Conservation (phyloP, 2,888 invertebrate genomes). For the Scaptodrosophila latifasciaeformis region DNA sequence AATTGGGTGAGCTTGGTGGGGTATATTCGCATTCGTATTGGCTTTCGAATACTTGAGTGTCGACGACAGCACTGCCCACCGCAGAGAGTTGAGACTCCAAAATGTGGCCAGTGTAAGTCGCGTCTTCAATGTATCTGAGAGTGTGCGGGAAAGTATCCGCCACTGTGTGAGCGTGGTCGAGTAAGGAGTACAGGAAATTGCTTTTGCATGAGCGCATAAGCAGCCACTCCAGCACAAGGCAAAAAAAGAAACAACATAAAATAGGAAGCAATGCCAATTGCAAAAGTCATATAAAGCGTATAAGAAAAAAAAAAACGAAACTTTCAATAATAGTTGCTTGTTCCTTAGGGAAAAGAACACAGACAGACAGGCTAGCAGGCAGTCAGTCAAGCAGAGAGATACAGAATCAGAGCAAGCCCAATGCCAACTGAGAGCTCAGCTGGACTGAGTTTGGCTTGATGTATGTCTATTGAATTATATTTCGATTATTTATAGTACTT, state of each 20-base stretch:
- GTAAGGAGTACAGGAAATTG: constrained; percentile 66
- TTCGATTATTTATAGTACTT: no score
- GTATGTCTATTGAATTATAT: no score
- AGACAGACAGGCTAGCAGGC: no score
- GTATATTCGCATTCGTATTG: constrained; percentile 42
- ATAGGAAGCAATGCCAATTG: constrained; percentile 58
- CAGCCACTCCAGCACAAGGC: constrained; percentile 19
- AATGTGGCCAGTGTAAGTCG: constrained; percentile 28
- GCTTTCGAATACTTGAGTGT: constrained; percentile 49
- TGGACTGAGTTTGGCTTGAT: no score
- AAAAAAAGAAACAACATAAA: constrained; percentile 27
- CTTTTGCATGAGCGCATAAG: constrained; percentile 64
- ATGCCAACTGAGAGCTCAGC: no score
- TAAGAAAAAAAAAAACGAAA: constrained; percentile 6
- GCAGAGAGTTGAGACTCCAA: no score
- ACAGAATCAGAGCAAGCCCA: no score
- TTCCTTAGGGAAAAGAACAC: neutral
- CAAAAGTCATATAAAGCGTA: constrained; percentile 37
- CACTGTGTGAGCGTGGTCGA: constrained; percentile 28
- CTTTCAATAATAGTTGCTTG: constrained; percentile 5
- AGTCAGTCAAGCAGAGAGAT: no score
- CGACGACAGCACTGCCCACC: constrained; percentile 36
- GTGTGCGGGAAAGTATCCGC: constrained; percentile 3
- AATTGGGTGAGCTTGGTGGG: constrained; percentile 20
- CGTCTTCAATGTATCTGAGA: constrained; percentile 14